Evolutionary conservation across 2,888 invertebrate species (phyloP).

Genomic region (Neoitamus cyanurus): DNA sequence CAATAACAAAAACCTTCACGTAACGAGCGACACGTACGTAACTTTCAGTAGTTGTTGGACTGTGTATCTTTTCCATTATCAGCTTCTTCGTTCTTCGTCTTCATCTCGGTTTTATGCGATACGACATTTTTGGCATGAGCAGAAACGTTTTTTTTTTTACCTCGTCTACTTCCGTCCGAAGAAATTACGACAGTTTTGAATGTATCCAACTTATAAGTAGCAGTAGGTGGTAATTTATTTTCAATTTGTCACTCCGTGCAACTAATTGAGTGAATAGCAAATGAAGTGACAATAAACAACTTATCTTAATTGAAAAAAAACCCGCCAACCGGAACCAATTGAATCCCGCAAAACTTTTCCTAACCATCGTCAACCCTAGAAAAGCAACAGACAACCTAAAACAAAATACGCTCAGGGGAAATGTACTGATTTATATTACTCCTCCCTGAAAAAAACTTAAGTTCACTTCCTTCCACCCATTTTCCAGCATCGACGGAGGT

Average conservation of each 20-base stretch:
- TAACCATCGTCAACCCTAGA: not conserved
- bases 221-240: too few relatives aligned
- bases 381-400: not conserved
- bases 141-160: too few relatives aligned
- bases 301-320: not conserved
- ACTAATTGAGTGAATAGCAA: not conserved
- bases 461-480: not conserved
- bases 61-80: not conserved
- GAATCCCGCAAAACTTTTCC: not conserved
- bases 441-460: not conserved
- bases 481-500: not conserved
- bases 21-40: too few relatives aligned
- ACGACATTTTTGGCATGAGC: too few relatives aligned
- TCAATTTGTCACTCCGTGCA: not conserved
- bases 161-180: too few relatives aligned
- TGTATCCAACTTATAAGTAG: too few relatives aligned
- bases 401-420: conserved; percentile 6
- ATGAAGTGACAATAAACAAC: not conserved
- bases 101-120: too few relatives aligned
- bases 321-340: not conserved
- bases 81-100: too few relatives aligned
- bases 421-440: not conserved
- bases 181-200: too few relatives aligned
- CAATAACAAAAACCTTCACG: too few relatives aligned
- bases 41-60: too few relatives aligned